These are phyloP conservation scores for Nothobranchius furzeri DNA, from an alignment of 2,113 vertebrate species.

Conservation along the genomic window DNA sequence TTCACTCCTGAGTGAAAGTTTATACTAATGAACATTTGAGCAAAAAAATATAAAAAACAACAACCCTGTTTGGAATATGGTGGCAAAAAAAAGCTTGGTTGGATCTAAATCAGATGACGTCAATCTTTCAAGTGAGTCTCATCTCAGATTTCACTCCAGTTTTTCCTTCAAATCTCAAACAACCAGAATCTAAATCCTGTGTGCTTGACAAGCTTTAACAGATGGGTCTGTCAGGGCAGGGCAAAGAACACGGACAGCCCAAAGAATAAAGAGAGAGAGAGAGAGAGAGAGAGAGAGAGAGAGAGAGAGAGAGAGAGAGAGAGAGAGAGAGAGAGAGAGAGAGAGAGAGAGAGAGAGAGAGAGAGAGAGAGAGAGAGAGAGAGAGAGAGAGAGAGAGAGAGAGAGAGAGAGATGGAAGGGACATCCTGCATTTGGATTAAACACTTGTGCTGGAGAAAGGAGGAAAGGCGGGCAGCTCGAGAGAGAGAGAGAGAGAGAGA, in stretches of 20 bases:
- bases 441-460: constrained; percentile 19
- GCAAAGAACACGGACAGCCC: constrained; percentile 21
- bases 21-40: background rate
- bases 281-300: constrained; percentile 31
- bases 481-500: constrained; percentile 12
- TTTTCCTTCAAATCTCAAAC: constrained; percentile 29
- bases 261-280: constrained; percentile 4
- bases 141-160: constrained; percentile 38
- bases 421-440: constrained; percentile 43
- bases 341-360: constrained; percentile 14
- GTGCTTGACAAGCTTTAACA: constrained; percentile 36
- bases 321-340: constrained; percentile 14
- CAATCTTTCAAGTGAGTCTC: constrained; percentile 56
- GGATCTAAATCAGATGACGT: constrained; percentile 54
- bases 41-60: too few relatives aligned
- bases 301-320: constrained; percentile 14
- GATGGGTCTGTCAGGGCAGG: constrained; percentile 47
- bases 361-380: constrained; percentile 7
- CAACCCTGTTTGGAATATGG: constrained; percentile 11
- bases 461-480: constrained; percentile 3
- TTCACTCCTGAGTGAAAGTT: background rate
- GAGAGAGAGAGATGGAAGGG: constrained; percentile 37
- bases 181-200: background rate
- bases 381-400: background rate
- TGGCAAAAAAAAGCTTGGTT: constrained; percentile 34